These are phyloP conservation scores for Acrocephalus scirpaceus DNA, from an alignment of 2,797 vertebrate genomes.

Conservation along the genomic window DNA sequence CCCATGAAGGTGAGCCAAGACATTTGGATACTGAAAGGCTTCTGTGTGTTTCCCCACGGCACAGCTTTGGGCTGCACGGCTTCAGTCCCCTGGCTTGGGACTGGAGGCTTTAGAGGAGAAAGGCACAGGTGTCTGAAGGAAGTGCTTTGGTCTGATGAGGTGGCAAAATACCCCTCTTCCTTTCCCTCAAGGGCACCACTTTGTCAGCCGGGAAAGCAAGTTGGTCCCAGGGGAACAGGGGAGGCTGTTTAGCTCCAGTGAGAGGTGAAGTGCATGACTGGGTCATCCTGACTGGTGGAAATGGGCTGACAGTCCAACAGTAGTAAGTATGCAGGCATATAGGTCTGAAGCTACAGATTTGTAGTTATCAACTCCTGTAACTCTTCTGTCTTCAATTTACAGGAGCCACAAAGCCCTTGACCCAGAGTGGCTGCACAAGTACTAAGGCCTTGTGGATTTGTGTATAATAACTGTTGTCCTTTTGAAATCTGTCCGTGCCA, in stretches of 20 bases:
- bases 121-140: background rate
- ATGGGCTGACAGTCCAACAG: background rate
- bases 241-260: background rate
- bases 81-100: background rate
- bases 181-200: accelerated
- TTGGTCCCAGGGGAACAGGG: background rate
- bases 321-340: background rate
- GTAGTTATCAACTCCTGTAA: background rate
- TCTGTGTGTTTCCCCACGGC: background rate
- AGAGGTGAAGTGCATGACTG: background rate
- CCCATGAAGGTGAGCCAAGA: background rate
- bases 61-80: background rate
- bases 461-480: background rate
- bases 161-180: background rate
- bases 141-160: background rate
- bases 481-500: background rate
- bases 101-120: background rate
- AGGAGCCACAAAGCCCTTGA: background rate
- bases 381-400: background rate
- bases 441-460: background rate
- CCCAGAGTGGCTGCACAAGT: accelerated
- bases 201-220: background rate
- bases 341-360: background rate
- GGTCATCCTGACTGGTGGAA: background rate
- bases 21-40: accelerated